Base-by-base conservation (phyloP, 2,797 vertebrate species). In the Poeciliopsis infans region DNA sequence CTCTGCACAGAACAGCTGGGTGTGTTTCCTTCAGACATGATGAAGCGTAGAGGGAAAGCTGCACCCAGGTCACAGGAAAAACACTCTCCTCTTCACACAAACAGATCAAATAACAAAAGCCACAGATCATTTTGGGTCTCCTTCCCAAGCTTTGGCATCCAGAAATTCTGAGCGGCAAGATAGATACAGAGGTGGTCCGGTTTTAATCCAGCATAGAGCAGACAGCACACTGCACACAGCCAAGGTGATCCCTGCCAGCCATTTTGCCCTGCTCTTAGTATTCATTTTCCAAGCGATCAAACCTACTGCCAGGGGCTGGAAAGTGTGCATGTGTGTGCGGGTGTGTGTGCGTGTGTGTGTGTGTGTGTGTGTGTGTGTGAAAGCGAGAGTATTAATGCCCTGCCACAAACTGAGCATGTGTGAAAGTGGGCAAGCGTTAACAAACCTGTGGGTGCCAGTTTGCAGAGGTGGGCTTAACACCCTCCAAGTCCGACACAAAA, bases 221-320 rank as follows among this genome's bases (percentile, higher is more conserved):
- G 78, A 80, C 77, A 47, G 86, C 55, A 74, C 88, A 80, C 75
- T 80, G 72, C 86, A 79, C 10, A 23, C 78, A 89, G 89, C 91
- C 90, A 90, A 90, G 91, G 91, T 95, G 91, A 94, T 92, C 89
- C 85, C 89, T 92, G 92, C 91, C 92, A 92, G 90, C 92, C 92
- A 92, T 93, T 93, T 92, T 93, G 87, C 90, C 88, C 90, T 85
- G 88, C 88, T 81, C 93, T 95, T 93, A 93, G 88, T 87, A 92
- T 92, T 94, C 89, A 94, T 94, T 94, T 94, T 94, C 92, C 92
- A 92, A 91, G 85, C 82, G 86, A 94, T 94, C 89, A 91, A 93
- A 93, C 89, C 86, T 25, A 12, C 90, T 88, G 90, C 92, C 93
- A 92, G 78, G 78, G 88, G 90, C 86, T 86, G 76, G 71, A 72